phyloP scores from a whole-genome alignment of 2,888 invertebrate species.

The Xestia rhomboidea region DNA sequence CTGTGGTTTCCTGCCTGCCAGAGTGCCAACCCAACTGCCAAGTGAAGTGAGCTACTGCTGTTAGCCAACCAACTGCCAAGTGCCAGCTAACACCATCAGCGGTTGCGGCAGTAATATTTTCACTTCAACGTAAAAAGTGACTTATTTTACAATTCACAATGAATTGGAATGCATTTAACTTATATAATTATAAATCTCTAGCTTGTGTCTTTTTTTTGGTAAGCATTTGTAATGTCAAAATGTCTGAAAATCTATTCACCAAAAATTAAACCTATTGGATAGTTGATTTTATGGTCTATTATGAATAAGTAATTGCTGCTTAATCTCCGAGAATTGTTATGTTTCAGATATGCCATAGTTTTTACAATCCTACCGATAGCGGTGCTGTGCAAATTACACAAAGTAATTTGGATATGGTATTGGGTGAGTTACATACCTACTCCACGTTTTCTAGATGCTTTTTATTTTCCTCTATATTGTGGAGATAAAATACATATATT shows the following conservation, averaged over 20 bases:
- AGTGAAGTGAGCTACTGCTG: conserved; percentile 44
- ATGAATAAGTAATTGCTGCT: conserved; percentile 79
- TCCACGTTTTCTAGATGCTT: conserved; percentile 62
- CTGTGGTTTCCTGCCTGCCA: conserved; percentile 48
- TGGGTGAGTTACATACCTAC: conserved; percentile 91
- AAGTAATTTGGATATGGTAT: conserved; percentile 95
- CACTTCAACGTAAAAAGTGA: conserved; percentile 61
- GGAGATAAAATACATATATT: conserved; percentile 5
- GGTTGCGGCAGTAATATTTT: conserved; percentile 70
- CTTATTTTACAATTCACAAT: conserved; percentile 69
- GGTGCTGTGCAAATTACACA: conserved; percentile 95
- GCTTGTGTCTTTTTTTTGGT: conserved; percentile 82
- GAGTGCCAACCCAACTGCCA: conserved; percentile 55
- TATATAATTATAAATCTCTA: conserved; percentile 78
- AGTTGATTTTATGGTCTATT: conserved; percentile 85
- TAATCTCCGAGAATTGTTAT: conserved; percentile 78
- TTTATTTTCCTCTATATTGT: conserved; percentile 6
- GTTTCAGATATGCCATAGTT: conserved; percentile 89
- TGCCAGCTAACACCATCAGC: conserved; percentile 65
- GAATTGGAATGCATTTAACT: conserved; percentile 74
- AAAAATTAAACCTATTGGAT: conserved; percentile 68
- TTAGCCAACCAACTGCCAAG: conserved; percentile 61
- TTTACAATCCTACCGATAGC: conserved; percentile 94
- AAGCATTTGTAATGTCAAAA: conserved; percentile 68
- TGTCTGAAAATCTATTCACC: conserved; percentile 55